Conservation (phyloP, 2,113 vertebrate species). For the Poecile atricapillus region DNA sequence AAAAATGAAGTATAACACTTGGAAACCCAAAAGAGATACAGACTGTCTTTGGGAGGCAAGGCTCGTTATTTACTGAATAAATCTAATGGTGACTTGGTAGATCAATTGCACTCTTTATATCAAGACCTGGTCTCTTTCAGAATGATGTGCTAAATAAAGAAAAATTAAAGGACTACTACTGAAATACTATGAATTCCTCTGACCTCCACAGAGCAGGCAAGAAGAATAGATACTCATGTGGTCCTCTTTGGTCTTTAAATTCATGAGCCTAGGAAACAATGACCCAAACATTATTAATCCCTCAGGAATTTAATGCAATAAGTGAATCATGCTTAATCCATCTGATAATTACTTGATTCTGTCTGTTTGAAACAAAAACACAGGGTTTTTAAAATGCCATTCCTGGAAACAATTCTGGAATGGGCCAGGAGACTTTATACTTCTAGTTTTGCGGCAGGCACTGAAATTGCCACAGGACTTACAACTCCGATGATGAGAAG, state of each 20-base stretch:
- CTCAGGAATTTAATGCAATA: constrained; percentile 16
- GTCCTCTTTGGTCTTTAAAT: neutral
- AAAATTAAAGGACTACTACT: neutral
- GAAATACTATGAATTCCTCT: neutral
- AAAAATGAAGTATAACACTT: neutral
- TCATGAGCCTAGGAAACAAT: constrained; percentile 7
- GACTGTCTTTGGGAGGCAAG: neutral
- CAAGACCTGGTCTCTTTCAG: neutral
- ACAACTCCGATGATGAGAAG: neutral
- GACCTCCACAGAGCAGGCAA: neutral
- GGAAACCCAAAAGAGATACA: neutral
- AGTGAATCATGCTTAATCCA: constrained; percentile 42
- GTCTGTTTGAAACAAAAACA: neutral
- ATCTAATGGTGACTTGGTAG: neutral
- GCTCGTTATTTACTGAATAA: neutral
- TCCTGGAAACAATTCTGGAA: neutral
- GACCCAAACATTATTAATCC: neutral
- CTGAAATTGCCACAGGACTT: neutral
- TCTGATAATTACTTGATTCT: neutral
- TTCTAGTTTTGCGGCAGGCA: neutral
- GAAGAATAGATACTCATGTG: neutral
- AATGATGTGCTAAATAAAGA: neutral
- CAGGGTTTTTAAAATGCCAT: neutral
- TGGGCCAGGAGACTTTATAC: neutral
- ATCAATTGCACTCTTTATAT: neutral